Percentiles rank a stretch among this genome's conserved stretches.
Conservation (phyloP, 2,888 invertebrate species). For the Thecophora atra region DNA sequence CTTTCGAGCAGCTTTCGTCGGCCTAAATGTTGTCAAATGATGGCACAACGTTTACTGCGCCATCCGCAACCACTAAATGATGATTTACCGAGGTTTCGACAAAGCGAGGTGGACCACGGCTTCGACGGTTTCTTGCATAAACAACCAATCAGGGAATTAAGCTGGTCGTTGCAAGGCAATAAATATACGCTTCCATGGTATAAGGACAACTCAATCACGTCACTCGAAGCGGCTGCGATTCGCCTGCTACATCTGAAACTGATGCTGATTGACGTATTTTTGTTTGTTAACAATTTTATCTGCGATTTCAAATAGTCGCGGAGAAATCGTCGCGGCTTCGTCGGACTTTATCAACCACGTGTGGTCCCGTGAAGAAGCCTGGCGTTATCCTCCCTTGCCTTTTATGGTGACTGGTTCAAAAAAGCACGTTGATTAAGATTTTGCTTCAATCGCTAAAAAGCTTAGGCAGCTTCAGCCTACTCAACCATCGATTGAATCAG, state of each 20-base stretch:
- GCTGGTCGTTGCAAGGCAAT: conserved; percentile 17
- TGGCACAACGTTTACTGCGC: conserved; percentile 9
- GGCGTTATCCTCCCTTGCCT: neutral
- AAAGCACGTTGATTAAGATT: neutral
- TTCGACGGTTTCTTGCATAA: neutral
- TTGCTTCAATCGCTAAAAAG: neutral
- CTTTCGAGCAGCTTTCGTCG: neutral
- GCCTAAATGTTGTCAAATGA: conserved; percentile 28
- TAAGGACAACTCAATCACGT: conserved; percentile 34
- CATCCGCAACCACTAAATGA: conserved; percentile 18
- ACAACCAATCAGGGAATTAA: conserved; percentile 28
- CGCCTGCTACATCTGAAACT: neutral
- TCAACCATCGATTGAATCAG: neutral
- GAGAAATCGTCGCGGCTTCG: neutral
- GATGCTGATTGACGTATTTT: conserved; percentile 48
- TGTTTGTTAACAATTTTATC: conserved; percentile 43
- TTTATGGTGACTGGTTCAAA: neutral
- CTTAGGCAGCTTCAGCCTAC: no score
- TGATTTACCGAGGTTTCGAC: conserved; percentile 28
- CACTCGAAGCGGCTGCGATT: neutral
- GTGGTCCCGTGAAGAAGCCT: conserved; percentile 10
- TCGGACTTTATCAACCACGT: conserved; percentile 7
- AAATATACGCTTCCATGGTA: conserved; percentile 28
- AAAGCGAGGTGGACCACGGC: neutral
- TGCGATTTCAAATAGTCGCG: neutral